phyloP scores from a whole-genome alignment of 2,113 vertebrate genomes.

The Lasiurus cinereus region DNA sequence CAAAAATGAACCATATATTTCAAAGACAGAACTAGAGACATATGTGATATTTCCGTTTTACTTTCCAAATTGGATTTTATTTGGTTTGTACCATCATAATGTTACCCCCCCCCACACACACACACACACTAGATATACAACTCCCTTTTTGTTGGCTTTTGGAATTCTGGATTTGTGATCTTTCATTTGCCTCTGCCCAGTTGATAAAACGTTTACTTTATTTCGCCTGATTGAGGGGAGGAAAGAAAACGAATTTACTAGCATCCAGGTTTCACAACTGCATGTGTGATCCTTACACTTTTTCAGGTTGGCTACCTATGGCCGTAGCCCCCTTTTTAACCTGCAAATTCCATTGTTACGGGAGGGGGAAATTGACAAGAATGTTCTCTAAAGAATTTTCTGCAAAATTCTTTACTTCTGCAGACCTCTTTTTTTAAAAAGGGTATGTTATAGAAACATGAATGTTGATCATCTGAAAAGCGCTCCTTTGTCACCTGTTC shows the following conservation, averaged over 20 bases:
- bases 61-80: background rate
- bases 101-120: background rate
- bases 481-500: too few relatives aligned
- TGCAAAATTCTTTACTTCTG: background rate
- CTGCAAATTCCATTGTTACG: background rate
- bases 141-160: background rate
- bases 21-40: background rate
- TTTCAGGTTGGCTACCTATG: background rate
- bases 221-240: background rate
- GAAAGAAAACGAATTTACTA: background rate
- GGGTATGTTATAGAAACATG: too few relatives aligned
- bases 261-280: background rate
- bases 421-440: background rate
- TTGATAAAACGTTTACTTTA: background rate
- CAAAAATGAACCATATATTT: background rate
- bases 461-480: too few relatives aligned
- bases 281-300: background rate
- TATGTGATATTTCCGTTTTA: background rate
- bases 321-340: background rate
- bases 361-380: background rate
- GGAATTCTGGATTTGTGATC: background rate
- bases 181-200: background rate
- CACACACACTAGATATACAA: background rate
- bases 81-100: background rate
- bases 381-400: background rate